A percentile compares a stretch with the other conserved stretches of the same genome.
Evolutionary conservation across 2,113 vertebrate genomes (phyloP).

Genomic region (Corapipo altera): DNA sequence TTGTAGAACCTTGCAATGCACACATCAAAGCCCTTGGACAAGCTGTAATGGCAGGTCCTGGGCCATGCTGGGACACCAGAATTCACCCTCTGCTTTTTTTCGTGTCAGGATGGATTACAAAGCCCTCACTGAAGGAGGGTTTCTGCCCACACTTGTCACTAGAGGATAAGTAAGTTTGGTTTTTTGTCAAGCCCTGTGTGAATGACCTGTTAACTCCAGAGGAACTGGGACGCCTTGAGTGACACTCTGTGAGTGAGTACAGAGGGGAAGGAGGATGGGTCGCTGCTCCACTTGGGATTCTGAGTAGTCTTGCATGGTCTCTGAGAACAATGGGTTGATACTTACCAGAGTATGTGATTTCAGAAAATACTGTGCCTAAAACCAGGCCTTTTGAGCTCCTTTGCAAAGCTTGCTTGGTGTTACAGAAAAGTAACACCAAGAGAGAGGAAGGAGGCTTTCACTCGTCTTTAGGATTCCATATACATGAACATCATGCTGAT

Average conservation of each 20-base stretch:
- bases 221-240: neutral
- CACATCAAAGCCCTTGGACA: neutral
- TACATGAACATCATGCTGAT: neutral
- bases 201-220: neutral
- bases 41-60: neutral
- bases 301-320: fast-evolving
- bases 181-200: neutral
- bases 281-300: neutral
- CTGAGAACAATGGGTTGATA: neutral
- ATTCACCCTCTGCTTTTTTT: neutral
- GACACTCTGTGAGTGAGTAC: neutral
- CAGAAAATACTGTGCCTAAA: neutral
- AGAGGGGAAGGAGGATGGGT: neutral
- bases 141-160: neutral
- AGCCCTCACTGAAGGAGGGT: neutral
- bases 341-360: neutral
- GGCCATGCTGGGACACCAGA: neutral
- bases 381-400: neutral
- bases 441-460: neutral
- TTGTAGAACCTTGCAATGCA: neutral
- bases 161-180: neutral
- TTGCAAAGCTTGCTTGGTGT: neutral
- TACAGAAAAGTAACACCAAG: neutral
- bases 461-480: neutral
- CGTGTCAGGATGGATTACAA: neutral